These are phyloP conservation scores for Lepidochrysops patricia DNA, from an alignment of 2,888 invertebrate genomes.

Conservation along the genomic window DNA sequence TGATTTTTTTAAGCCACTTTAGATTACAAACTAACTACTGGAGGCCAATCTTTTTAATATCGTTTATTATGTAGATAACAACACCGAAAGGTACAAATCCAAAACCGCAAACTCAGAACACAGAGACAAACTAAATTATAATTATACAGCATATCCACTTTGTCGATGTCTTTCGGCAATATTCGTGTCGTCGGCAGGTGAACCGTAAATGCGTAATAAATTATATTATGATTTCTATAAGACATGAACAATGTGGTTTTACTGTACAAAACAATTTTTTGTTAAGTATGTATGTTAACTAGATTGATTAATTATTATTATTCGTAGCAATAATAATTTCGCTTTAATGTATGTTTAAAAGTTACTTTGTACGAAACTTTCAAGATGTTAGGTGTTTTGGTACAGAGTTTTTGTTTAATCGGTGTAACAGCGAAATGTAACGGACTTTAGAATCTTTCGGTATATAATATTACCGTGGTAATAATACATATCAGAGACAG, in stretches of 20 bases:
- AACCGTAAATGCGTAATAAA: too few relatives aligned
- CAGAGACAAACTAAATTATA: not conserved
- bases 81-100: not conserved
- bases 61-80: not conserved
- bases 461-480: not conserved
- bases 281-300: too few relatives aligned
- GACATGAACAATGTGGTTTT: not conserved
- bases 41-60: too few relatives aligned
- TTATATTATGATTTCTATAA: too few relatives aligned
- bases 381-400: too few relatives aligned
- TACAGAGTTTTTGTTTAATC: not conserved
- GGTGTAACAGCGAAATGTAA: not conserved
- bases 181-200: too few relatives aligned
- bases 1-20: not conserved
- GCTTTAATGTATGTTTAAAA: too few relatives aligned
- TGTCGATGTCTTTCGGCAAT: too few relatives aligned
- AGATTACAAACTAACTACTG: too few relatives aligned
- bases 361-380: too few relatives aligned
- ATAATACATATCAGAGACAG: not conserved
- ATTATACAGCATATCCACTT: not conserved
- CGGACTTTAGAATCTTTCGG: not conserved
- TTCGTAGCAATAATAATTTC: too few relatives aligned
- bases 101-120: not conserved
- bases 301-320: too few relatives aligned
- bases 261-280: not conserved